These are phyloP conservation scores for Cheilosia vulpina DNA, from an alignment of 2,888 invertebrate species.

Conservation along the genomic window DNA sequence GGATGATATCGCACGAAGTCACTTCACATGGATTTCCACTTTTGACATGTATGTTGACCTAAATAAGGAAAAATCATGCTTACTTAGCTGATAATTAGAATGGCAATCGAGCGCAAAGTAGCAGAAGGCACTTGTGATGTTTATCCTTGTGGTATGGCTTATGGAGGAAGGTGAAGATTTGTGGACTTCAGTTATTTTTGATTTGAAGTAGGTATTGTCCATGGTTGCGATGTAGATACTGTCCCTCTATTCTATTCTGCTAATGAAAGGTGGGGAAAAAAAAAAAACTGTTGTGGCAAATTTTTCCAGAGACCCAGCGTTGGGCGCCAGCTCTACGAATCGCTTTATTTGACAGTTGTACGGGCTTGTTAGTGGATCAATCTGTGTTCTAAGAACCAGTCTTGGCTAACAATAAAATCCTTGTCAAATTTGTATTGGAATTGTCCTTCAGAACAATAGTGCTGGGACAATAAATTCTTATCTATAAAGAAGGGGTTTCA, in stretches of 20 bases:
- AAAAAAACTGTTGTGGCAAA: background rate
- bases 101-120: slow-evolving; percentile 4
- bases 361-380: too few species aligned
- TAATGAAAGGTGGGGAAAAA: background rate
- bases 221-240: too few species aligned
- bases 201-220: background rate
- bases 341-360: too few species aligned
- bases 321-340: background rate
- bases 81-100: slow-evolving; percentile 50
- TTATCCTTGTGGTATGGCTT: slow-evolving; percentile 56
- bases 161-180: background rate
- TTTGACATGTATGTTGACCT: slow-evolving; percentile 37
- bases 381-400: too few species aligned
- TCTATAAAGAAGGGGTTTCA: too few species aligned
- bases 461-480: too few species aligned
- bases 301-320: background rate
- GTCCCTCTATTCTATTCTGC: too few species aligned
- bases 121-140: slow-evolving; percentile 5
- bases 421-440: too few species aligned
- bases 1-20: slow-evolving; percentile 61
- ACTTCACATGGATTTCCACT: background rate
- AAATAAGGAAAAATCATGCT: slow-evolving; percentile 35
- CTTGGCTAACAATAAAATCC: too few species aligned
- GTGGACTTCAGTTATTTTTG: background rate
- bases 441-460: too few species aligned